Evolutionary conservation across 2,888 invertebrate species (phyloP).

Genomic region (Agrilus biguttatus): DNA sequence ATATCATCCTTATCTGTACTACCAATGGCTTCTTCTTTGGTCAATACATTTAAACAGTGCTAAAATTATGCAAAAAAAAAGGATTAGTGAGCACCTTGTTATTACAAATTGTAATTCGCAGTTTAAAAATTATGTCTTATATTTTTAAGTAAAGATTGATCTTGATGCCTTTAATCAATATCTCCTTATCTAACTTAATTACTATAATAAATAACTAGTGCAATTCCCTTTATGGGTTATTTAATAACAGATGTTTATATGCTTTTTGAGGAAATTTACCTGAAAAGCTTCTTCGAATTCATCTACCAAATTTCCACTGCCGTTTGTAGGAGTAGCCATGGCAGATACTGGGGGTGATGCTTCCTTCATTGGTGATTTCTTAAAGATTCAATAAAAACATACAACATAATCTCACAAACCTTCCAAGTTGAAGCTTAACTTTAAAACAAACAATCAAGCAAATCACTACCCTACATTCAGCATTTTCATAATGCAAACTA

Average conservation of each 20-base stretch:
- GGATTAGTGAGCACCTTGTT: neutral
- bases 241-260: neutral
- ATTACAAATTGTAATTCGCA: neutral
- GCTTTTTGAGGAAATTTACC: slow-evolving; percentile 31
- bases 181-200: too few species aligned
- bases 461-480: too few species aligned
- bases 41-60: slow-evolving; percentile 70
- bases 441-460: too few species aligned
- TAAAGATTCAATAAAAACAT: too few species aligned
- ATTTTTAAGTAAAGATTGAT: too few species aligned
- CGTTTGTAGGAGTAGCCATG: slow-evolving; percentile 70
- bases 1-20: slow-evolving; percentile 76
- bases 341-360: slow-evolving; percentile 30
- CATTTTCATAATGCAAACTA: too few species aligned
- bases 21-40: slow-evolving; percentile 69
- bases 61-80: slow-evolving; percentile 22
- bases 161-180: too few species aligned
- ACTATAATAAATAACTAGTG: too few species aligned
- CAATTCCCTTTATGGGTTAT: too few species aligned
- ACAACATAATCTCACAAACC: too few species aligned
- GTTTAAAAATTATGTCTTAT: neutral
- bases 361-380: slow-evolving; percentile 23
- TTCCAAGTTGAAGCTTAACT: too few species aligned
- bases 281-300: slow-evolving; percentile 87
- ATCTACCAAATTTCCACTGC: slow-evolving; percentile 73